phyloP scores from a whole-genome alignment of 2,888 invertebrate genomes.

The Andricus curvator region DNA sequence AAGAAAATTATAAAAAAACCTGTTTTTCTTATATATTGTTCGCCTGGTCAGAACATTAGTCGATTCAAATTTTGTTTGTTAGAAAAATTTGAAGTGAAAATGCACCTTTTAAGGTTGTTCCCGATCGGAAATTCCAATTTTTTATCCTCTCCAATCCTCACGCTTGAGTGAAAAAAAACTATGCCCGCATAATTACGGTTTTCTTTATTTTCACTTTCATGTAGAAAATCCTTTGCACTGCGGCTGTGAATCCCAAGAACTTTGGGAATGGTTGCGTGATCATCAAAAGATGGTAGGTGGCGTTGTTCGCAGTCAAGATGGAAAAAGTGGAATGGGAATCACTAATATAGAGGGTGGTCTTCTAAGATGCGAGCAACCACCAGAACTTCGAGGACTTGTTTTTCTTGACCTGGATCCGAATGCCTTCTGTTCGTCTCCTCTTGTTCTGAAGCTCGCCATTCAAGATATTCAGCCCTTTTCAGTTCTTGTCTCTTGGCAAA shows the following conservation, averaged over 20 bases:
- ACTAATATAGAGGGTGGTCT: conserved; percentile 70
- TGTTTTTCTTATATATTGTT: no score
- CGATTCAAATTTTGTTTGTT: no score
- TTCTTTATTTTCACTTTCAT: background rate
- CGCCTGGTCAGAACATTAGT: no score
- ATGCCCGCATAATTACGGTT: background rate
- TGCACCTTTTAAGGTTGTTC: no score
- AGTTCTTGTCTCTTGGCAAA: conserved; percentile 94
- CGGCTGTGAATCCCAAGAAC: conserved; percentile 93
- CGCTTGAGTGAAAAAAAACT: no score
- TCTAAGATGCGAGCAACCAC: conserved; percentile 90
- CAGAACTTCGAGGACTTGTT: conserved; percentile 86
- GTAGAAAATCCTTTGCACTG: conserved; percentile 94
- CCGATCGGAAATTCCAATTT: no score
- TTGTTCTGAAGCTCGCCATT: conserved; percentile 91
- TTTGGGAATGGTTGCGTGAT: conserved; percentile 95
- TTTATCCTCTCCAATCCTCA: no score
- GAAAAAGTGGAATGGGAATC: conserved; percentile 64
- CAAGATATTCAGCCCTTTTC: conserved; percentile 94
- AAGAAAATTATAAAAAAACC: no score
- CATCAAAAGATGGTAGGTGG: conserved; percentile 88
- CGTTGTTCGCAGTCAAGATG: conserved; percentile 79
- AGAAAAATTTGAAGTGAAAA: no score
- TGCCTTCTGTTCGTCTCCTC: conserved; percentile 90
- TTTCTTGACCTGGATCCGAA: conserved; percentile 89